Base-by-base conservation (phyloP, 2,113 vertebrate genomes). In the Sylvietta virens region DNA sequence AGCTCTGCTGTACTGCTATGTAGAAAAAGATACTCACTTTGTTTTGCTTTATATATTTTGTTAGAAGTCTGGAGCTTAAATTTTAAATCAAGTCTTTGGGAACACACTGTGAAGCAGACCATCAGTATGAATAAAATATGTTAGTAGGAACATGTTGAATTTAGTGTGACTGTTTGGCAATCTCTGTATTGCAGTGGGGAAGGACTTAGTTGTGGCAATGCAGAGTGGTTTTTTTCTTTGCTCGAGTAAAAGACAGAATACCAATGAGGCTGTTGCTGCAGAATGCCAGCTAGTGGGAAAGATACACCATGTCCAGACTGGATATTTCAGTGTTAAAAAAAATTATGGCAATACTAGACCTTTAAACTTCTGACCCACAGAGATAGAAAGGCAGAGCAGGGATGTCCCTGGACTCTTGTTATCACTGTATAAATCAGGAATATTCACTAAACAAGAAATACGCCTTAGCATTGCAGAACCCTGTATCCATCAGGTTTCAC, bases 101-200 rank as follows among this genome's bases (percentile, higher is more conserved):
- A 92, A 47, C 84, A 40, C 28, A 48, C 33, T 70, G 77, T 30
- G 74, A 94, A 82, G 81, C 67, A 90, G 91, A 65, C 28, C 19
- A 67, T 92, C 83, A 42, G 42, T 54, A 92, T 89, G 95, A 97
- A 81, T 91, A 92, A 92, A 96, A 83, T 60, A 78, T 61, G 57
- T 87, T 61, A 56, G 60, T 71, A 72, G 51, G 76, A 81, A 45
- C 66, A 26, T 30, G 69, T 13, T 65, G 91, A 74, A 88, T 69
- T 92, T 54, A 62, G 42, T 58, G 44, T 42, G 61, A 93, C 83
- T 58, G 37, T 86, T 85, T 50, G 71, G 85, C 72, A 66, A 28
- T 74, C 28, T 56, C 83, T 91, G 37, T 89, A 89, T 96, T 80
- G 11, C 72, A 64, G 88, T 26, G 51, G 80, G 80, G 77, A 88